Conservation (phyloP, 2,113 vertebrate species). For the Tupaia chinensis region DNA sequence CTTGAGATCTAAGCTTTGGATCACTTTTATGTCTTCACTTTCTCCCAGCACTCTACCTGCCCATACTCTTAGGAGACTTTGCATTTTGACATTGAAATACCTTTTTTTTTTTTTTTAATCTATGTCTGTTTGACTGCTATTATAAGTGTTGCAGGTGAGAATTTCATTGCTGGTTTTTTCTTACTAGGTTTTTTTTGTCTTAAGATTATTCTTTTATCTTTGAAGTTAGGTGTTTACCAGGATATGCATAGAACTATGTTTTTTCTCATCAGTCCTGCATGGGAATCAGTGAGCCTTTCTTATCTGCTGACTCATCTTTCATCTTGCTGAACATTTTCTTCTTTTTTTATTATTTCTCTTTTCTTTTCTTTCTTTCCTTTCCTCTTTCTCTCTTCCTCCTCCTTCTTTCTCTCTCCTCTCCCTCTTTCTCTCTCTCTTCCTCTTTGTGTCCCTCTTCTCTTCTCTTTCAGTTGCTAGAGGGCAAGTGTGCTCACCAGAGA, state of each 20-base stretch:
- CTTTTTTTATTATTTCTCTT: background rate
- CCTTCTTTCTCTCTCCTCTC: no score
- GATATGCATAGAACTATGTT: background rate
- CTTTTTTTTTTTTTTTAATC: no score
- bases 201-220: constrained; percentile 2
- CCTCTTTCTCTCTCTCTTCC: no score
- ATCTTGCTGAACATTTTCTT: background rate
- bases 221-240: background rate
- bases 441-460: no score
- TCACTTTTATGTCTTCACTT: background rate
- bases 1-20: background rate
- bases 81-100: background rate
- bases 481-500: no score
- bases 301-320: background rate
- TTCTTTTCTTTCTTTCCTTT: no score
- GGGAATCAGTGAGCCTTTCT: background rate
- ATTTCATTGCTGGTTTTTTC: background rate
- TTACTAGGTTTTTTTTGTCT: background rate
- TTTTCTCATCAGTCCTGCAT: background rate
- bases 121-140: background rate
- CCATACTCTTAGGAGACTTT: background rate
- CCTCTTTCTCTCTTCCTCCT: no score
- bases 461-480: no score
- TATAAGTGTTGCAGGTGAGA: background rate
- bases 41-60: no score